Percentiles rank a stretch among this genome's conserved stretches.
These are phyloP conservation scores for Bombycilla garrulus DNA, from an alignment of 2,113 vertebrate species.

Conservation along the genomic window DNA sequence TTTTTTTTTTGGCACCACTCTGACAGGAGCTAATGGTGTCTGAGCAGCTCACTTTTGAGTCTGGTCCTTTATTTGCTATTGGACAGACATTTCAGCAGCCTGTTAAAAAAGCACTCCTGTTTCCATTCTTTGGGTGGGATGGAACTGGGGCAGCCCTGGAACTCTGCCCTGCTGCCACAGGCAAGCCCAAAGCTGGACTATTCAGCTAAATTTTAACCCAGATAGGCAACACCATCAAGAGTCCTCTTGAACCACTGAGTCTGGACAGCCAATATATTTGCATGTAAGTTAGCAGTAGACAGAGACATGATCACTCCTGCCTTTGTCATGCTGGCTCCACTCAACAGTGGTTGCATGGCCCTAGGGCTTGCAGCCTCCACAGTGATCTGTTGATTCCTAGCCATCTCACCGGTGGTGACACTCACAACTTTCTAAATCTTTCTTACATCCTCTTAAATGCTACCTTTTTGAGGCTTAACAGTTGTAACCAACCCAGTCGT, in stretches of 20 bases:
- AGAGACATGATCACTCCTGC: not conserved
- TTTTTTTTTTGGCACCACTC: not conserved
- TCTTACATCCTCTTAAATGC: not conserved
- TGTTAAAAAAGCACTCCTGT: not conserved
- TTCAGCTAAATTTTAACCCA: not conserved
- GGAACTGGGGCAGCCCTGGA: not conserved
- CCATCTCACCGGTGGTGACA: not conserved
- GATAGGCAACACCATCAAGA: not conserved
- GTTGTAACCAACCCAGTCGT: not conserved
- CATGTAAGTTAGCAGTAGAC: not conserved
- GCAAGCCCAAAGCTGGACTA: not conserved
- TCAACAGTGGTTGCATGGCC: not conserved
- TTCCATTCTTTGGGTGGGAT: not conserved
- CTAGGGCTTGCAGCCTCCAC: not conserved
- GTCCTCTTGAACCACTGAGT: not conserved
- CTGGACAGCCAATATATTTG: not conserved
- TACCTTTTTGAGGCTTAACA: not conserved
- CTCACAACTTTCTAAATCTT: not conserved
- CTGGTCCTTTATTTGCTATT: not conserved
- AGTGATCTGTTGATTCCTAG: not conserved
- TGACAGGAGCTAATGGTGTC: not conserved
- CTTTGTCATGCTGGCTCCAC: not conserved
- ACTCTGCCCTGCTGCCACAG: not conserved
- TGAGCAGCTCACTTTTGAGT: not conserved
- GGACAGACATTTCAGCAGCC: not conserved